Percentiles rank a stretch among this genome's conserved stretches.
Evolutionary conservation across 2,888 invertebrate genomes (phyloP).

Genomic region (Bugula neritina): DNA sequence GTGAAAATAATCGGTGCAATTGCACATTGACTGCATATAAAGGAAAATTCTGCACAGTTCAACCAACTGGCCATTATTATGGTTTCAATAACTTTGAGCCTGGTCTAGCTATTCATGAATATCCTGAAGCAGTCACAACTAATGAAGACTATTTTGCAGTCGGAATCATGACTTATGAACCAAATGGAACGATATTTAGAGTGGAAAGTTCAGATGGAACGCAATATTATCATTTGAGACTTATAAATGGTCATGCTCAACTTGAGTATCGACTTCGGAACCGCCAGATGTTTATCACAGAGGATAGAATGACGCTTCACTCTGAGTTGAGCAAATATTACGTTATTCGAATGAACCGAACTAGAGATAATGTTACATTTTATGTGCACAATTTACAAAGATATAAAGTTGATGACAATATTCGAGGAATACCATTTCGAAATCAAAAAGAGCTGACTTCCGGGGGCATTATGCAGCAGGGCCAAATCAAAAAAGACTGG

Average conservation of each 20-base stretch:
- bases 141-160: slow-evolving; percentile 43
- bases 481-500: slow-evolving; percentile 31
- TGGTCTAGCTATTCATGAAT: slow-evolving; percentile 41
- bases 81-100: slow-evolving; percentile 32
- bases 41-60: slow-evolving; percentile 36
- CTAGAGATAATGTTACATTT: neutral
- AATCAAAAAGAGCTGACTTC: slow-evolving; percentile 2
- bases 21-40: slow-evolving; percentile 44
- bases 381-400: neutral
- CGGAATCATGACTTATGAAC: slow-evolving; percentile 49
- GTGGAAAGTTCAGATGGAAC: slow-evolving; percentile 36
- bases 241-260: slow-evolving; percentile 37
- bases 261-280: neutral
- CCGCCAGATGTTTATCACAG: neutral
- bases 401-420: neutral
- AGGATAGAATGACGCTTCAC: neutral
- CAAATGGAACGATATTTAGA: slow-evolving; percentile 42
- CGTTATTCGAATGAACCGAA: slow-evolving; percentile 13
- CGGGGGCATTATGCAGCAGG: slow-evolving; percentile 1
- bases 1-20: slow-evolving; percentile 39
- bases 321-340: neutral
- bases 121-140: slow-evolving; percentile 33
- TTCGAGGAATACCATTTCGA: neutral
- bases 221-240: slow-evolving; percentile 42
- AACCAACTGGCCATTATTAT: slow-evolving; percentile 38